phyloP scores from a whole-genome alignment of 2,113 vertebrate genomes.

The Centrocercus urophasianus region DNA sequence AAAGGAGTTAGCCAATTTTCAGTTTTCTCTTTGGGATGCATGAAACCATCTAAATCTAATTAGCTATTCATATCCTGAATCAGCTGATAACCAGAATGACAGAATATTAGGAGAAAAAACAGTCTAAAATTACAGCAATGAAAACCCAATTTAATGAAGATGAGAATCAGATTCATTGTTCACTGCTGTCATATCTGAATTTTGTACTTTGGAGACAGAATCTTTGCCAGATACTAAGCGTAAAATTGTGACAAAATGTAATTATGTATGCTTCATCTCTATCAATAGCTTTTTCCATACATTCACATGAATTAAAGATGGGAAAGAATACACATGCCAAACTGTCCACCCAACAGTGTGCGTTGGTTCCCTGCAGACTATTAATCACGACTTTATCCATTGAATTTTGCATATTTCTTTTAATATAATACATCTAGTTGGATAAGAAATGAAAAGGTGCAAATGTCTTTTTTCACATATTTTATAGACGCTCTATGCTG shows the following conservation, averaged over 20 bases:
- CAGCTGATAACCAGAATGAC: slow-evolving; percentile 39
- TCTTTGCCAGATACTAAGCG: slow-evolving; percentile 10
- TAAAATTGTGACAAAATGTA: slow-evolving; percentile 46
- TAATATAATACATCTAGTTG: not conserved
- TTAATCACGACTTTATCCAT: not conserved
- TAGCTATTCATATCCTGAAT: slow-evolving; percentile 50
- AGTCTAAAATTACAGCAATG: slow-evolving; percentile 35
- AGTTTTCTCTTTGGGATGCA: not conserved
- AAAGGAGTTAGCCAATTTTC: not conserved
- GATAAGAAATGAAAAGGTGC: not conserved
- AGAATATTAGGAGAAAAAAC: slow-evolving; percentile 53
- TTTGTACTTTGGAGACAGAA: slow-evolving; percentile 30
- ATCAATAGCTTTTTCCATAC: not conserved
- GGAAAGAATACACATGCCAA: not conserved
- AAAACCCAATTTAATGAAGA: slow-evolving; percentile 32
- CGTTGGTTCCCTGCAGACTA: not conserved
- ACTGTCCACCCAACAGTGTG: not conserved
- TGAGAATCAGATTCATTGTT: slow-evolving; percentile 48
- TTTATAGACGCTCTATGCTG: not conserved
- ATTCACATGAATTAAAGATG: not conserved
- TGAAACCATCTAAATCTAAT: slow-evolving; percentile 46
- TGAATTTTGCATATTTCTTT: not conserved
- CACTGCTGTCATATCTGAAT: slow-evolving; percentile 31
- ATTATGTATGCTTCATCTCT: slow-evolving; percentile 30
- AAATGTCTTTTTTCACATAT: not conserved